Evolutionary conservation across 2,888 invertebrate species (phyloP).

Genomic region (Erpobdella octoculata): DNA sequence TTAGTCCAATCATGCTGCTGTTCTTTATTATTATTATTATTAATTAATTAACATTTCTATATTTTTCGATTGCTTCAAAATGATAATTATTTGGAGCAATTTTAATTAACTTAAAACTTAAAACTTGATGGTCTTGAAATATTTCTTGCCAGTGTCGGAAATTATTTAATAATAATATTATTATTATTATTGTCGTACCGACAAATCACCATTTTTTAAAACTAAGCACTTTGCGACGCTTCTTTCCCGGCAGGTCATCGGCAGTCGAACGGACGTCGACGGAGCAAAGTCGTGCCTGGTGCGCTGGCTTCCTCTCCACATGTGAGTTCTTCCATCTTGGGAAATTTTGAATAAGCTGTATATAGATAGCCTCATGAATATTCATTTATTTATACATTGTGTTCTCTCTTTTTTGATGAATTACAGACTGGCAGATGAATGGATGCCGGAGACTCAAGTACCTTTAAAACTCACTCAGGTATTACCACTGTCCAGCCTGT

Average conservation of each 20-base stretch:
- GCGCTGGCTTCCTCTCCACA: conserved; percentile 5
- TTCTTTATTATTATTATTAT: not conserved
- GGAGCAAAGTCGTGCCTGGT: conserved; percentile 3
- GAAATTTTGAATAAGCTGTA: not conserved
- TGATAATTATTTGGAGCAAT: no score
- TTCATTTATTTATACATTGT: no score
- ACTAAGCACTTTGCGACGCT: no score
- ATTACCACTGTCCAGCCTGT: conserved; percentile 48
- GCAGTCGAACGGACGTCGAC: not conserved
- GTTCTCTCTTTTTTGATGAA: not conserved
- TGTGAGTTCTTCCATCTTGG: not conserved
- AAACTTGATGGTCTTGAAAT: no score
- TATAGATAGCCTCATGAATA: no score
- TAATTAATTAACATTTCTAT: not conserved
- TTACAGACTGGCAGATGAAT: conserved; percentile 72
- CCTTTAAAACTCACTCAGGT: conserved; percentile 48
- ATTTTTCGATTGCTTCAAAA: no score
- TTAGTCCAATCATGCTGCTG: not conserved
- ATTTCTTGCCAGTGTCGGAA: no score
- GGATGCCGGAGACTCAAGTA: conserved; percentile 65
- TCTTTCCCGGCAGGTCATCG: conserved; percentile 4
- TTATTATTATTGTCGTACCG: no score
- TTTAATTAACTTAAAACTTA: no score
- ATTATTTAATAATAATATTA: no score
- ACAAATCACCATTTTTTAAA: no score